Evolutionary conservation across 2,113 vertebrate genomes (phyloP).

Genomic region (Seriola quinqueradiata): DNA sequence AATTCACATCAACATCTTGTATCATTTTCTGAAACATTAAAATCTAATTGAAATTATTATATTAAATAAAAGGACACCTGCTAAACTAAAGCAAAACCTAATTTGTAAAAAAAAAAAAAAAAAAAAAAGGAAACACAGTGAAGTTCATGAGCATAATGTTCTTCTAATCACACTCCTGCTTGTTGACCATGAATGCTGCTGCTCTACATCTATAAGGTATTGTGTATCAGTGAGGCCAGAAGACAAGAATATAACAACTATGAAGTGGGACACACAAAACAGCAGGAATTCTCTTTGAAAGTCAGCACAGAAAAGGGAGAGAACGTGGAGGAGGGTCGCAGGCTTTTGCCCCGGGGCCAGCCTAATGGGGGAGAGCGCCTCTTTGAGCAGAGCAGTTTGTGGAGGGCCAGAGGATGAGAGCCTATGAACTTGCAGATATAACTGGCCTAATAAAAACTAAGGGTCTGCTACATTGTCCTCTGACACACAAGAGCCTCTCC

Average conservation of each 20-base stretch:
- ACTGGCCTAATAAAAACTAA: constrained; percentile 70
- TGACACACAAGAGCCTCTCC: constrained; percentile 61
- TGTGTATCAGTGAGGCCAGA: constrained; percentile 64
- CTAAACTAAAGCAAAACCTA: constrained; percentile 12
- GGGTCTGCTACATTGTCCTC: constrained; percentile 68
- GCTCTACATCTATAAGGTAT: constrained; percentile 45
- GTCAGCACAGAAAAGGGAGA: constrained; percentile 58
- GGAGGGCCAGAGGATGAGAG: constrained; percentile 71
- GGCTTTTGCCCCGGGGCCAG: constrained; percentile 64
- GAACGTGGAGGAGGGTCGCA: constrained; percentile 65
- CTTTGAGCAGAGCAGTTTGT: constrained; percentile 75
- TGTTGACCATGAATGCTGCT: constrained; percentile 36
- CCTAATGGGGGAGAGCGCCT: constrained; percentile 61
- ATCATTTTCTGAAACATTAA: constrained; percentile 26
- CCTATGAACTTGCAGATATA: constrained; percentile 73
- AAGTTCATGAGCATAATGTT: constrained; percentile 2
- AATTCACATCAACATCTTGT: constrained; percentile 34
- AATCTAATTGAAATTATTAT: constrained; percentile 21
- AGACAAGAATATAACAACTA: constrained; percentile 72
- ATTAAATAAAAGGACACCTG: constrained; percentile 22
- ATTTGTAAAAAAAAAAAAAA: neutral
- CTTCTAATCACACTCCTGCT: neutral
- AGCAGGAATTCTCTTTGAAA: constrained; percentile 80
- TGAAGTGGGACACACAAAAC: constrained; percentile 74
- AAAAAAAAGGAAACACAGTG: neutral